Conservation (phyloP, 2,113 vertebrate species). For the Corynorhinus townsendii region DNA sequence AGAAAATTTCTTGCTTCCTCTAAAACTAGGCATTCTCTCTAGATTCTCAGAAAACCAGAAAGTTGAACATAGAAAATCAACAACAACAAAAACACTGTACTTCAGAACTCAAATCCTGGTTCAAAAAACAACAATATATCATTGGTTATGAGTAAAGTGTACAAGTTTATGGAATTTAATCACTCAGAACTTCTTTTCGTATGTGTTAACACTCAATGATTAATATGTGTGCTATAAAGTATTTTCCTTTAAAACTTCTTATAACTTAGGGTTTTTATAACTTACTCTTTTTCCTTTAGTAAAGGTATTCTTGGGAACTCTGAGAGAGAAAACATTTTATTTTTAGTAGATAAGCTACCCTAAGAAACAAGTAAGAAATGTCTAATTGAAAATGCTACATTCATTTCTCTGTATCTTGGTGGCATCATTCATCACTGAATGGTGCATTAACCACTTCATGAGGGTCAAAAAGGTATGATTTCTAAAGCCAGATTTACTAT, state of each 20-base stretch:
- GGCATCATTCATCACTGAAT: background rate
- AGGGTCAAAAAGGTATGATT: background rate
- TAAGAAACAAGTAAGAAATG: background rate
- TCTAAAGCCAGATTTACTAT: background rate
- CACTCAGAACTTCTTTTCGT: background rate
- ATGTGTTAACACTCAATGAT: background rate
- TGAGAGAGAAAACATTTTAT: background rate
- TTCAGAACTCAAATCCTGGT: background rate
- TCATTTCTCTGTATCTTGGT: background rate
- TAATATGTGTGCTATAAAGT: background rate
- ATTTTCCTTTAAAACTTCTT: background rate
- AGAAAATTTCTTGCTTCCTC: background rate
- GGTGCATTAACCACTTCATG: background rate
- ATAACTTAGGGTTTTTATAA: background rate
- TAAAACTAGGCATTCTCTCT: background rate
- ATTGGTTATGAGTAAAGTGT: background rate
- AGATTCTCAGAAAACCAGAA: background rate
- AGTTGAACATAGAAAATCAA: background rate
- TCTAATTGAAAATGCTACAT: background rate
- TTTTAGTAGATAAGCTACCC: background rate
- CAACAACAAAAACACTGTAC: background rate
- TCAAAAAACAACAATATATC: background rate
- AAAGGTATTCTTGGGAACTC: background rate
- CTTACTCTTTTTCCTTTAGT: background rate
- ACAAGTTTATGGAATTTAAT: background rate